Evolutionary conservation across 2,888 invertebrate genomes (phyloP).

Genomic region (Gryllus longicercus): DNA sequence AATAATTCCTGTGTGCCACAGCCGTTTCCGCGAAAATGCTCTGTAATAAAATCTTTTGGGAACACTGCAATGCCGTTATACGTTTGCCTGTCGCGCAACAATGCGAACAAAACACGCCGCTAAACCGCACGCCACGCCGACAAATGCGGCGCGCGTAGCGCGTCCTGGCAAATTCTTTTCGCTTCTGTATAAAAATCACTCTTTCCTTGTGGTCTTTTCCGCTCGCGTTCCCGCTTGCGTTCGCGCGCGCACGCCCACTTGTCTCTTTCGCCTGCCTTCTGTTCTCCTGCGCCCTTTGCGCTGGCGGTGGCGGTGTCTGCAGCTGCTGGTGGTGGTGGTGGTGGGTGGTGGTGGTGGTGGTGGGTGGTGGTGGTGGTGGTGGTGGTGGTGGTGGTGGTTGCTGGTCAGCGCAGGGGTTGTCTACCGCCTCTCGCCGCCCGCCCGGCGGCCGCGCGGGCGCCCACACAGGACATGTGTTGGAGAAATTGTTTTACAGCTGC

Average conservation of each 20-base stretch:
- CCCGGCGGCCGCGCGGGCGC: neutral
- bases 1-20: too few species aligned
- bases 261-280: neutral
- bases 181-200: neutral
- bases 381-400: neutral
- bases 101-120: constrained; percentile 1
- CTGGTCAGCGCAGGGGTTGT: neutral
- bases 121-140: neutral
- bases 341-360: too few species aligned
- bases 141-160: neutral
- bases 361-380: neutral
- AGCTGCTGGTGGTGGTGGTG: neutral
- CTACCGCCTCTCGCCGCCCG: too few species aligned
- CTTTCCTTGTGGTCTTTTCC: constrained; percentile 7
- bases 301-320: neutral
- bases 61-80: too few species aligned
- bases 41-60: neutral
- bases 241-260: neutral
- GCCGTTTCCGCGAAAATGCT: neutral
- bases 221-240: neutral
- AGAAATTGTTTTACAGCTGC: constrained; percentile 17
- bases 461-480: neutral
- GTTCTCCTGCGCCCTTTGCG: neutral
- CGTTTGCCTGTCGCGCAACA: neutral
- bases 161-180: neutral